phyloP scores from a whole-genome alignment of 2,797 vertebrate genomes.

The Peromyscus eremicus region DNA sequence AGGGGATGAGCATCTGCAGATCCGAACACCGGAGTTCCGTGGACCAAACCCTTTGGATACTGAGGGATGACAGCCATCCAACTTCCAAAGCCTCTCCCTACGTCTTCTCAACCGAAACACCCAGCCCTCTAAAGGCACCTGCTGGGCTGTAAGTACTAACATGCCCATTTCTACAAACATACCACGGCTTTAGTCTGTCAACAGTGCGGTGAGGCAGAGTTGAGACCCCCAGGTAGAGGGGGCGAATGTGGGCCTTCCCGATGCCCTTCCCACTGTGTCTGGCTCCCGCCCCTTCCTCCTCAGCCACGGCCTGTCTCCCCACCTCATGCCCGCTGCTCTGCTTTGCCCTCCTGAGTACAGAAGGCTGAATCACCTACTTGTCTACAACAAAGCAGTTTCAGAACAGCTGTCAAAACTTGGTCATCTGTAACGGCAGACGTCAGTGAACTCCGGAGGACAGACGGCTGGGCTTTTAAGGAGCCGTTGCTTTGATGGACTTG shows the following conservation, averaged over 20 bases:
- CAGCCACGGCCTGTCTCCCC: neutral
- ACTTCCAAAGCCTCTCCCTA: neutral
- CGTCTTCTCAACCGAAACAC: neutral
- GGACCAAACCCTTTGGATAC: neutral
- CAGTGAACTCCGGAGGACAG: constrained; percentile 68
- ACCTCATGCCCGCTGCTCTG: neutral
- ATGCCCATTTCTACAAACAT: neutral
- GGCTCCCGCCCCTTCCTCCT: neutral
- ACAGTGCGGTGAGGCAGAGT: accelerated
- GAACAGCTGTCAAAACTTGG: constrained; percentile 75
- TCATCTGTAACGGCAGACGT: constrained; percentile 77
- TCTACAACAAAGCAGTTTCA: constrained; percentile 27
- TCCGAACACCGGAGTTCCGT: neutral
- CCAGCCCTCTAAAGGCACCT: neutral
- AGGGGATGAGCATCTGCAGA: no score
- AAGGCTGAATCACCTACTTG: constrained; percentile 60
- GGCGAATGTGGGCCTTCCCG: neutral
- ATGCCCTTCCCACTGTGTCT: neutral
- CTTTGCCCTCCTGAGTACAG: neutral
- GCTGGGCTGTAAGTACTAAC: neutral
- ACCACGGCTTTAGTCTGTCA: no score
- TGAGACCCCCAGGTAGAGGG: neutral
- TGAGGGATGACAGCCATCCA: neutral
- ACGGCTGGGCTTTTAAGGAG: constrained; percentile 65
- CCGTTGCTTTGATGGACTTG: constrained; percentile 26